Base-by-base conservation (phyloP, 1,140 invertebrate genomes). In the Potamilus streckersoni region DNA sequence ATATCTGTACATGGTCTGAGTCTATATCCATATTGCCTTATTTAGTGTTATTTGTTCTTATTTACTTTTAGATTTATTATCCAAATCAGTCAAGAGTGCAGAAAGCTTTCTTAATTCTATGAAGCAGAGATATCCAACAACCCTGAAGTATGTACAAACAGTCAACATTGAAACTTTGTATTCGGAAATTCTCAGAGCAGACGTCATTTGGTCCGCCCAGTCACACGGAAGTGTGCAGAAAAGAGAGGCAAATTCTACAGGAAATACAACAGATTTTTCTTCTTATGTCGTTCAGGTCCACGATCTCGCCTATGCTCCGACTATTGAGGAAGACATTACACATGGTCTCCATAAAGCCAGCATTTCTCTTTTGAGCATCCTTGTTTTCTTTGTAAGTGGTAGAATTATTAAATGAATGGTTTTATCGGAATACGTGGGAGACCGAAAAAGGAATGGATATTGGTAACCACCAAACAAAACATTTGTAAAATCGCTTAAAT, bases 281-380 rank as follows among this genome's bases (percentile, higher is more conserved):
- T 57, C 49, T 15, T 13, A 55, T 38, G 57, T 55, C 20, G 14
- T 27, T 55, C 49, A 74, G 16, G 71, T 64, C 59, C 20, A 69
- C 8, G 23, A 56, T 15, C 65, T 19, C 31, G 13, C 63, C 17
- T 55, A 60, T 17, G 65, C 55, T 6, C 75, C 69, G 20, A 73
- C 56, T 14, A 73, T 71, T 20, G 79, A 77, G 65, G 76, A 81
- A 57, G 69, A 76, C 1, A 69, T 84, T 49, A 80, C 77, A 8
- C 84, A 85, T 72, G 79, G 73, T 16, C 73, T 85, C 15, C 84
- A 85, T 65, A 84, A 83, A 74, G 72, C 69, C 56, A 82, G 80
- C 63, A 80, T 85, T 1, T 60, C 79, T 49, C 84, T 85, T 27
- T 69, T 85, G n/a, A 70, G 78, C 49, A 72, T 84, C 15, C 76